Evolutionary conservation across 2,113 vertebrate genomes (phyloP).

Genomic region (Microcebus jonahi): DNA sequence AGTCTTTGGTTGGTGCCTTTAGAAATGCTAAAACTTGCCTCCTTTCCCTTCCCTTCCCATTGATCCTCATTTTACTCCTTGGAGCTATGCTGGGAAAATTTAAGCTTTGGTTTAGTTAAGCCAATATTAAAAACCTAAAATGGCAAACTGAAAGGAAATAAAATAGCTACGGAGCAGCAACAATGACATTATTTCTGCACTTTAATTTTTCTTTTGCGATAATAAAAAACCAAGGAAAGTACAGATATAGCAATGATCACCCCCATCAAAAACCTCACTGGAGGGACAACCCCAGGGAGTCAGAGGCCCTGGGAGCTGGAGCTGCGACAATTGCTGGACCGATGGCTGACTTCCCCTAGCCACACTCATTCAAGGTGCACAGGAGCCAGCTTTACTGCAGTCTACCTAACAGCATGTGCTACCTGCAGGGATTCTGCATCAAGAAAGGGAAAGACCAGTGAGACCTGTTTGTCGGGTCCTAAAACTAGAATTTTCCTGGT

Average conservation of each 20-base stretch:
- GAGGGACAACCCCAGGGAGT: not conserved
- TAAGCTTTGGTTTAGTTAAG: slow-evolving; percentile 32
- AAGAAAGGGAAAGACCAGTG: slow-evolving; percentile 46
- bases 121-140: slow-evolving; percentile 25
- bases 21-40: not conserved
- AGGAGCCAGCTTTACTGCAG: not conserved
- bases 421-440: not conserved
- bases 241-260: not conserved
- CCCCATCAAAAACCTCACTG: not conserved
- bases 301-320: not conserved
- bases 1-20: not conserved
- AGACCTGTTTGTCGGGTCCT: slow-evolving; percentile 52
- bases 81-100: slow-evolving; percentile 1
- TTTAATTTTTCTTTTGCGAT: slow-evolving; percentile 46
- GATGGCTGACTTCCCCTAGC: not conserved
- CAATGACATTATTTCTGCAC: not conserved
- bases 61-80: not conserved
- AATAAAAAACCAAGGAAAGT: slow-evolving; percentile 40
- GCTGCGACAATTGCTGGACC: not conserved
- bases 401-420: not conserved
- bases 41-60: not conserved
- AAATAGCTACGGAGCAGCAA: slow-evolving; percentile 12
- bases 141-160: slow-evolving; percentile 19
- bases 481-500: slow-evolving; percentile 30
- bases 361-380: not conserved